phyloP scores from a whole-genome alignment of 2,888 invertebrate species.

The Nyleta sp. region DNA sequence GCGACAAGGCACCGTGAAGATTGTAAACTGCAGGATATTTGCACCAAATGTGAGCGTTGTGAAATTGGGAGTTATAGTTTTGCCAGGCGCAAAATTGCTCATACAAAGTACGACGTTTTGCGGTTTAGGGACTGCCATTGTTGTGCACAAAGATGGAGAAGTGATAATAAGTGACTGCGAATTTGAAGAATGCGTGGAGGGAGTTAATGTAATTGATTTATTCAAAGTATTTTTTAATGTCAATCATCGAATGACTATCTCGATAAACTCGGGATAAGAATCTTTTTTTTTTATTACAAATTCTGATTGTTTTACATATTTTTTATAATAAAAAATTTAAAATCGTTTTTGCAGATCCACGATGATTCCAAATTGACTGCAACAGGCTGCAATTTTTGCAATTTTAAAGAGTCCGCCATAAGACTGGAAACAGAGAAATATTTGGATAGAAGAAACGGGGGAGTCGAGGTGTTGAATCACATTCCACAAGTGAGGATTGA shows the following conservation, averaged over 20 bases:
- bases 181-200: conserved; percentile 79
- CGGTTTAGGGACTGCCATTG: conserved; percentile 84
- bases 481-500: conserved; percentile 72
- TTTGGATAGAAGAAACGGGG: conserved; percentile 72
- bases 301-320: no score
- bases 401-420: conserved; percentile 84
- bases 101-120: conserved; percentile 83
- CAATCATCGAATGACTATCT: not conserved
- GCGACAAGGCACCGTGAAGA: conserved; percentile 82
- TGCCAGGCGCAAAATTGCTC: conserved; percentile 81
- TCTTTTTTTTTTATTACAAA: no score
- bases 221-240: not conserved
- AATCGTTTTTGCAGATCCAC: conserved; percentile 81
- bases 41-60: conserved; percentile 83
- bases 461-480: conserved; percentile 71
- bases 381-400: conserved; percentile 79
- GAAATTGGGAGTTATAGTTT: conserved; percentile 84
- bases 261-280: no score
- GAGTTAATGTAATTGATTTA: conserved; percentile 74
- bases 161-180: conserved; percentile 78
- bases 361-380: conserved; percentile 81
- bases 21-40: conserved; percentile 84
- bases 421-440: conserved; percentile 82
- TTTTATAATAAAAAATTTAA: no score
- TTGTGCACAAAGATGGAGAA: conserved; percentile 76